Evolutionary conservation across 2,113 vertebrate species (phyloP).

Genomic region (Tauraco erythrolophus): DNA sequence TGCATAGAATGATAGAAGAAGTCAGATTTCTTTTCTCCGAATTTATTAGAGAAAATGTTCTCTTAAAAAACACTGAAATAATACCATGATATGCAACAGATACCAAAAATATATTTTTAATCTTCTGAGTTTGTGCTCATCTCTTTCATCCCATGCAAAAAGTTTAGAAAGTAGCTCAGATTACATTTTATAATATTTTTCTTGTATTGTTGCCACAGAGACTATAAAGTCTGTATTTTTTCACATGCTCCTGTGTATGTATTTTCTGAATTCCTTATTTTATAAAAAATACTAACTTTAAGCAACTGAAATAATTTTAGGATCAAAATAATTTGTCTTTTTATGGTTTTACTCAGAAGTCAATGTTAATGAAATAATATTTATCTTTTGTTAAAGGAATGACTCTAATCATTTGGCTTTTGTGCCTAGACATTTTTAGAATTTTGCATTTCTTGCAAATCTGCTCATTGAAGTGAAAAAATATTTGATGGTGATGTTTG

Average conservation of each 20-base stretch:
- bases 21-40: not conserved
- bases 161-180: not conserved
- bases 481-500: not conserved
- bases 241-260: not conserved
- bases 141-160: not conserved
- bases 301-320: not conserved
- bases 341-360: not conserved
- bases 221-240: not conserved
- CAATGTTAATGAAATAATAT: not conserved
- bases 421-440: not conserved
- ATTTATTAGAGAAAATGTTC: not conserved
- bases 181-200: not conserved
- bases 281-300: not conserved
- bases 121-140: not conserved
- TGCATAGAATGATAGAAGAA: not conserved
- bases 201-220: not conserved
- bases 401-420: not conserved
- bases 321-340: not conserved
- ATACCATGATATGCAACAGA: not conserved
- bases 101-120: not conserved
- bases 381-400: not conserved
- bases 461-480: not conserved
- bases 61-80: not conserved
- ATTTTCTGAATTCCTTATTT: not conserved
- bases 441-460: not conserved